These are phyloP conservation scores for Sebastes ruberrimus DNA, from an alignment of 2,797 vertebrate species.

Conservation along the genomic window DNA sequence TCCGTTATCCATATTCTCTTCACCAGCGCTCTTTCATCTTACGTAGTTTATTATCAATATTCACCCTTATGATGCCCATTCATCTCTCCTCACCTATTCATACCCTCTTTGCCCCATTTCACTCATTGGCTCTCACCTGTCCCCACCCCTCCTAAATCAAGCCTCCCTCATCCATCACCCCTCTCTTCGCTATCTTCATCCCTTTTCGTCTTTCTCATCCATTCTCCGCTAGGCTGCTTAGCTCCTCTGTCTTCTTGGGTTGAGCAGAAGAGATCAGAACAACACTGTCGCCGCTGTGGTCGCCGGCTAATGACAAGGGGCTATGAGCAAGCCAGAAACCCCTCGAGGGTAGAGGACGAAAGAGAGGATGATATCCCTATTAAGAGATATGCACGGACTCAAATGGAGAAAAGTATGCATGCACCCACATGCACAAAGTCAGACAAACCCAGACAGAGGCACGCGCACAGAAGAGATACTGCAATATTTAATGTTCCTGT, in stretches of 20 bases:
- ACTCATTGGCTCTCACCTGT: slow-evolving; percentile 53
- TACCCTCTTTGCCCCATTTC: slow-evolving; percentile 56
- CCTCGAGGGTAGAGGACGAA: slow-evolving; percentile 15
- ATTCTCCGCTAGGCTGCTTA: slow-evolving; percentile 3
- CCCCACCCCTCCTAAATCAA: slow-evolving; percentile 56
- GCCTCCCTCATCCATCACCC: slow-evolving; percentile 51
- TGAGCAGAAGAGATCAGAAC: slow-evolving; percentile 14
- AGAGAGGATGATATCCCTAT: slow-evolving; percentile 24
- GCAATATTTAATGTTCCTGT: slow-evolving; percentile 59
- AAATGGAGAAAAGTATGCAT: neutral
- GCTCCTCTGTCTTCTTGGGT: slow-evolving; percentile 17
- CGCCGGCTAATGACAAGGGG: slow-evolving; percentile 36
- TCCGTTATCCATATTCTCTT: slow-evolving; percentile 53
- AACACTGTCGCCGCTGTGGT: slow-evolving; percentile 7
- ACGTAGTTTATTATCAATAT: slow-evolving; percentile 60
- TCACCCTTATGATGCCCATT: slow-evolving; percentile 41
- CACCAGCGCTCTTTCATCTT: slow-evolving; percentile 31
- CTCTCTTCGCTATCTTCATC: slow-evolving; percentile 19
- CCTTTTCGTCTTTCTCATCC: slow-evolving; percentile 29
- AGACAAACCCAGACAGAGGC: slow-evolving; percentile 37
- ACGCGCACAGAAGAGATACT: slow-evolving; percentile 33
- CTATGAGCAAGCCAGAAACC: slow-evolving; percentile 25
- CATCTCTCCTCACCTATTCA: slow-evolving; percentile 63
- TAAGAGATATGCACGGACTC: neutral
- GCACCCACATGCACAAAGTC: slow-evolving; percentile 17